Conservation (phyloP, 30 jellyfish, hydroid and myxozoan species). For the Phacellophora camtschatica region DNA sequence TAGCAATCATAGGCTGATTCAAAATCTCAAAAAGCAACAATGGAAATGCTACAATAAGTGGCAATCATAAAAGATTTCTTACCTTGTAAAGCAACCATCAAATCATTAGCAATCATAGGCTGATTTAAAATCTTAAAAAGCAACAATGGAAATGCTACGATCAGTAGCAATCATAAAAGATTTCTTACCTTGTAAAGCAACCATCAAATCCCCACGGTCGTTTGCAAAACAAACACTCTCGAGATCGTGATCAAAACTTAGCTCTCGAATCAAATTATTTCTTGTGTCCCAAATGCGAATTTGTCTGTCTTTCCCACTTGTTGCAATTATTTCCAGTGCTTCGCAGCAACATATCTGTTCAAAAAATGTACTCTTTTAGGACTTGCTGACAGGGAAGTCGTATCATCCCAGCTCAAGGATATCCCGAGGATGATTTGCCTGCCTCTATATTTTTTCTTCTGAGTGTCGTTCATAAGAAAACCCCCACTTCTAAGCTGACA, state of each 20-base stretch:
- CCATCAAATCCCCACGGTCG: constrained; percentile 78
- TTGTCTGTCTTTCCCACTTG: constrained; percentile 68
- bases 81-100: too few species aligned
- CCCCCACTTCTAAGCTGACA: too few species aligned
- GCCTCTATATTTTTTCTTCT: too few species aligned
- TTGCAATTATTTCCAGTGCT: constrained; percentile 68
- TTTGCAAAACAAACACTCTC: constrained; percentile 76
- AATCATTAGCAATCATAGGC: too few species aligned
- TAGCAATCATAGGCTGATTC: too few species aligned
- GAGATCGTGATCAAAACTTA: constrained; percentile 46
- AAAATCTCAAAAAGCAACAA: too few species aligned
- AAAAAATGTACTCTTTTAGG: not conserved
- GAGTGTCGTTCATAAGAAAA: too few species aligned
- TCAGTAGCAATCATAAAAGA: too few species aligned
- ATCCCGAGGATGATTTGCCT: not conserved
- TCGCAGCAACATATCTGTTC: constrained; percentile 71
- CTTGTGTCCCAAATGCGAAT: constrained; percentile 73
- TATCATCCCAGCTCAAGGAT: not conserved
- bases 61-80: too few species aligned
- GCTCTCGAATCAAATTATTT: constrained; percentile 54
- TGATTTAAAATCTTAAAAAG: too few species aligned
- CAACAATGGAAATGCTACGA: too few species aligned
- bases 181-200: constrained; percentile 65
- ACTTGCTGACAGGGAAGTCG: not conserved
- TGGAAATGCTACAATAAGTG: too few species aligned